phyloP scores from a whole-genome alignment of 2,888 invertebrate species.

The Trissonchulus latispiculum region DNA sequence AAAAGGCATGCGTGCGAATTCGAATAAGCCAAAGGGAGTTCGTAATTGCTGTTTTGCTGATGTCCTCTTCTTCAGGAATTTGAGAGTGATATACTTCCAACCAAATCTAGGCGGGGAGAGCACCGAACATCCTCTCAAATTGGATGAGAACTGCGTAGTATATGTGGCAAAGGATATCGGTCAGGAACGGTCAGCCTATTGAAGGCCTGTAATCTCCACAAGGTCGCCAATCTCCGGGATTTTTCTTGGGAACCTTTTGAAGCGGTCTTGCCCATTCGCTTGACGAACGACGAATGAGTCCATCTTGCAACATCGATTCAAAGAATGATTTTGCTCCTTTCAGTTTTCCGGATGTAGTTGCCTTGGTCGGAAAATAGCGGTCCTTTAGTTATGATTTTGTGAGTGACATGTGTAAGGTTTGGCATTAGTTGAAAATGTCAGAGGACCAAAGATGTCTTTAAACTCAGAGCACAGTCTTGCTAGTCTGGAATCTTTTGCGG shows the following conservation, averaged over 20 bases:
- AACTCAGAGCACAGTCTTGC: too few species aligned
- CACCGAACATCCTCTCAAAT: conserved; percentile 7
- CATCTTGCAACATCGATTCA: conserved; percentile 12
- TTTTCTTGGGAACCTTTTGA: conserved; percentile 14
- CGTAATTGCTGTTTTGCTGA: conserved; percentile 15
- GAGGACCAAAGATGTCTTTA: too few species aligned
- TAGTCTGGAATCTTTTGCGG: too few species aligned
- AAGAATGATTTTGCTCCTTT: conserved; percentile 13
- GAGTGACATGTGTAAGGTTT: conserved; percentile 7
- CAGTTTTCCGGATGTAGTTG: too few species aligned
- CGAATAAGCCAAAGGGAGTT: conserved; percentile 11
- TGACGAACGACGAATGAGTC: conserved; percentile 13
- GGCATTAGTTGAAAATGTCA: conserved; percentile 4
- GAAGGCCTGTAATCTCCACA: conserved; percentile 14
- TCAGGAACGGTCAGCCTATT: background rate
- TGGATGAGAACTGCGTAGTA: conserved; percentile 10
- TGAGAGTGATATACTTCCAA: conserved; percentile 12
- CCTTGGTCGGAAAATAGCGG: too few species aligned
- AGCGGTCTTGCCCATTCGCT: conserved; percentile 7
- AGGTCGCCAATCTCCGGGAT: conserved; percentile 14
- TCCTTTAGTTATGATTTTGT: too few species aligned
- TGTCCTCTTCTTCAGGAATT: conserved; percentile 16
- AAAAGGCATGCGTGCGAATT: conserved; percentile 6
- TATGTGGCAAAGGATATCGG: conserved; percentile 14
- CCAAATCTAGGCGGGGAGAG: background rate